These are phyloP conservation scores for Lasioglossum pauxillum DNA, from an alignment of 2,888 invertebrate species.

Conservation along the genomic window DNA sequence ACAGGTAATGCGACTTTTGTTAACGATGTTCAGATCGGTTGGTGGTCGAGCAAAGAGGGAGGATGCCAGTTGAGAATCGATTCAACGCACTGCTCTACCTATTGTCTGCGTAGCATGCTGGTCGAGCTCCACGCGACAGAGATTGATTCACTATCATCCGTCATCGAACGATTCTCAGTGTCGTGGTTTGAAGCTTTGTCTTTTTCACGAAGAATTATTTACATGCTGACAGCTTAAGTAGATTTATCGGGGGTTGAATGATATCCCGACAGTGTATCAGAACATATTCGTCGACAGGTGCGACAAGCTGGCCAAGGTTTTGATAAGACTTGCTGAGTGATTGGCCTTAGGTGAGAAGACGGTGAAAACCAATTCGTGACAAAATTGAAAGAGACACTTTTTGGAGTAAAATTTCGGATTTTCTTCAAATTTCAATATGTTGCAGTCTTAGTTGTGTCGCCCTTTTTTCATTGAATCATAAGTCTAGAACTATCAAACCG, in stretches of 20 bases:
- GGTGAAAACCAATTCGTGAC: too few relatives aligned
- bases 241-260: background rate
- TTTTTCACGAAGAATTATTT: background rate
- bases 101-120: background rate
- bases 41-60: background rate
- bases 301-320: background rate
- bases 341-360: too few relatives aligned
- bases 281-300: background rate
- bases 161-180: slow-evolving; percentile 5
- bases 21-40: background rate
- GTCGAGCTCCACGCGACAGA: background rate
- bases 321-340: background rate
- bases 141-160: background rate
- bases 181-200: background rate
- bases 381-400: too few relatives aligned
- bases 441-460: too few relatives aligned
- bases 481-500: too few relatives aligned
- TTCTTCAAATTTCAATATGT: too few relatives aligned
- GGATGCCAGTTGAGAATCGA: background rate
- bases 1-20: background rate
- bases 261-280: background rate
- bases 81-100: background rate
- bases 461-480: too few relatives aligned
- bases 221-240: background rate
- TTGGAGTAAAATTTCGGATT: too few relatives aligned